These are phyloP conservation scores for Cathartes aura DNA, from an alignment of 2,113 vertebrate genomes.

Conservation along the genomic window DNA sequence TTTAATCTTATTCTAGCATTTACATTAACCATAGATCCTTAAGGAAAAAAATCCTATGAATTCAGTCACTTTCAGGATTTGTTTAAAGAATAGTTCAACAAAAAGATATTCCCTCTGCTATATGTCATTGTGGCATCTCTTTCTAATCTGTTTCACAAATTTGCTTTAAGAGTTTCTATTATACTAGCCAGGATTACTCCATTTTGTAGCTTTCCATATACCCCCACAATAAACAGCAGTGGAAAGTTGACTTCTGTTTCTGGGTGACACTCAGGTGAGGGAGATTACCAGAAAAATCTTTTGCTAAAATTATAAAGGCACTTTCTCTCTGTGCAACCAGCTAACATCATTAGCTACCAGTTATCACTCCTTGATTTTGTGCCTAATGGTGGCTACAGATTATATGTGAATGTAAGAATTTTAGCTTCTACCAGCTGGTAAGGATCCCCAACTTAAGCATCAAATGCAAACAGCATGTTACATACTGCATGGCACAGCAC, in stretches of 20 bases:
- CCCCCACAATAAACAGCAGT: neutral
- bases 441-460: neutral
- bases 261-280: neutral
- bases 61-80: neutral
- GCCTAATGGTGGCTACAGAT: neutral
- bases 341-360: neutral
- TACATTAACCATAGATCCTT: neutral
- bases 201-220: neutral
- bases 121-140: neutral
- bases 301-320: neutral
- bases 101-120: neutral
- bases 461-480: neutral
- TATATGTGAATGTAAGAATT: neutral
- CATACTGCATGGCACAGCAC: neutral
- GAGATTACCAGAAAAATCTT: neutral
- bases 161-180: neutral
- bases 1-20: neutral
- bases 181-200: neutral
- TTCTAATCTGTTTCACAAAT: neutral
- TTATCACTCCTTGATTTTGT: neutral
- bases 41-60: neutral
- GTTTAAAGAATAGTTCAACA: neutral
- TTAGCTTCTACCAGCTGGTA: neutral
- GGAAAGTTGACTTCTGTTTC: neutral
- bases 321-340: neutral